These are phyloP conservation scores for Garrulus glandarius DNA, from an alignment of 2,797 vertebrate genomes.

Conservation along the genomic window DNA sequence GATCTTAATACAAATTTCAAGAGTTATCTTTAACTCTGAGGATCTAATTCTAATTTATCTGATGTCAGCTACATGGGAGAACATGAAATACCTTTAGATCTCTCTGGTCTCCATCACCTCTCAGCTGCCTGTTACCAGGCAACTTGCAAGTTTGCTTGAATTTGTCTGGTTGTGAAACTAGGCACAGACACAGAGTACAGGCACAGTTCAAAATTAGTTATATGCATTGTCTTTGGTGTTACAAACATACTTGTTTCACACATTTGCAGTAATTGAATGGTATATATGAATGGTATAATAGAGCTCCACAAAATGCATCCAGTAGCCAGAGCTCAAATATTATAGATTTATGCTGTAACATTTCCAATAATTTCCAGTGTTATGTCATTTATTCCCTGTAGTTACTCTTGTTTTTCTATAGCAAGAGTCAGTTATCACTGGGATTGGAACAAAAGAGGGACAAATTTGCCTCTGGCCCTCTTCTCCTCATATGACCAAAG, in stretches of 20 bases:
- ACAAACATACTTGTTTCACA: not conserved
- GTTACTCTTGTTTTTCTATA: not conserved
- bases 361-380: not conserved
- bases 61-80: not conserved
- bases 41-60: not conserved
- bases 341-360: not conserved
- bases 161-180: not conserved
- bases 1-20: not conserved
- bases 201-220: not conserved
- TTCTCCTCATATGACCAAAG: not conserved
- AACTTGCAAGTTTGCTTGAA: not conserved
- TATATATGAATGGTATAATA: not conserved
- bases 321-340: not conserved
- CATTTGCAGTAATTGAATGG: not conserved
- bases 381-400: not conserved
- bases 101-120: not conserved
- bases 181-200: not conserved
- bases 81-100: not conserved
- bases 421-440: not conserved
- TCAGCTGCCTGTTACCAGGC: not conserved
- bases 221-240: not conserved
- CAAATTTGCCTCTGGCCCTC: not conserved
- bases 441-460: not conserved
- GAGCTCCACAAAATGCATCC: not conserved
- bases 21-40: not conserved